Evolutionary conservation across 2,797 vertebrate genomes (phyloP).

Genomic region (Xiphorhynchus erythropygius): DNA sequence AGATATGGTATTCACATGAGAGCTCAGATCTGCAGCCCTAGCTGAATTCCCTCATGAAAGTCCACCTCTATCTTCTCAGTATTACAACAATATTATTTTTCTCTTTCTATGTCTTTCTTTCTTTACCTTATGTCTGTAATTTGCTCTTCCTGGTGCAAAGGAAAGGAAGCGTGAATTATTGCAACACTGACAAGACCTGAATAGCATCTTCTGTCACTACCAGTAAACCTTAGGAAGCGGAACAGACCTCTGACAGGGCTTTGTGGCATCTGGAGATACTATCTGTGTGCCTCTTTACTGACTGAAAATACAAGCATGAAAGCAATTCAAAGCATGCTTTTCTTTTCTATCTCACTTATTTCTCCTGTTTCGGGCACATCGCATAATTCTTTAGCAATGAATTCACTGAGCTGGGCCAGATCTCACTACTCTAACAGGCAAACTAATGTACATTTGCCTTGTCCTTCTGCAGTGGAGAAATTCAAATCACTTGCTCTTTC

Average conservation of each 20-base stretch:
- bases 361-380: background rate
- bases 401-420: background rate
- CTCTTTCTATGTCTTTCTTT: background rate
- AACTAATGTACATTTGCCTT: background rate
- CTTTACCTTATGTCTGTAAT: background rate
- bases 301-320: background rate
- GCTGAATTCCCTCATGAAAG: background rate
- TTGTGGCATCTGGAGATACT: background rate
- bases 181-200: background rate
- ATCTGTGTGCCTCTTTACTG: background rate
- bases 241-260: background rate
- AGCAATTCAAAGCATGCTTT: background rate
- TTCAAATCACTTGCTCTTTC: background rate
- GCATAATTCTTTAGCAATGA: background rate
- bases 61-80: background rate
- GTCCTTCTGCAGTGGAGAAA: background rate
- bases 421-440: background rate
- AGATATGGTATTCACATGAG: background rate
- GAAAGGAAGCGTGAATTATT: background rate
- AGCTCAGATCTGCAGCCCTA: background rate
- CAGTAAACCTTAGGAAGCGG: background rate
- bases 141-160: background rate
- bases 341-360: background rate
- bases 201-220: background rate
- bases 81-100: background rate